Evolutionary conservation across 2,888 invertebrate genomes (phyloP).

Genomic region (Neoscelio sp.): DNA sequence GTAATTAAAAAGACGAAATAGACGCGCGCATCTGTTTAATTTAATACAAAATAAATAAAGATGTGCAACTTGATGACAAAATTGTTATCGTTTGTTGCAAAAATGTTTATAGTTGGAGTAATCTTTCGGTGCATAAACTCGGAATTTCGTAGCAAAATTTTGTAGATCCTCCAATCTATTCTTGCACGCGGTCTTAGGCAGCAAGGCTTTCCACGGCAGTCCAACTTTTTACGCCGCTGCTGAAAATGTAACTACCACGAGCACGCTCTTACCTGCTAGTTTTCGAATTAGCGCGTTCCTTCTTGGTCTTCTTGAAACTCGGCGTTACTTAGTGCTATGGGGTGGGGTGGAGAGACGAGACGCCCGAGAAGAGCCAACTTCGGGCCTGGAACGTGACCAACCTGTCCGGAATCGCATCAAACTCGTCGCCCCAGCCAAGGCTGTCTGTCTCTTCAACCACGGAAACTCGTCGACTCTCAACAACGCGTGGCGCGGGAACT

Average conservation of each 20-base stretch:
- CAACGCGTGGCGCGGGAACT: slow-evolving; percentile 41
- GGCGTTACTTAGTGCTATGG: slow-evolving; percentile 36
- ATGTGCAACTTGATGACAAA: slow-evolving; percentile 5
- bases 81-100: too few relatives aligned
- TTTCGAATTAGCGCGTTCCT: slow-evolving; percentile 76
- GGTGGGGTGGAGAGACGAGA: slow-evolving; percentile 48
- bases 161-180: slow-evolving; percentile 69
- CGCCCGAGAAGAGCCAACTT: slow-evolving; percentile 71
- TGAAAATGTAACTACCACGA: slow-evolving; percentile 55
- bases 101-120: slow-evolving; percentile 56
- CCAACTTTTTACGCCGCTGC: slow-evolving; percentile 51
- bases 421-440: slow-evolving; percentile 65
- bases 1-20: slow-evolving; percentile 34
- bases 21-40: slow-evolving; percentile 20
- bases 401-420: slow-evolving; percentile 75
- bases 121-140: too few relatives aligned
- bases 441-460: slow-evolving; percentile 61
- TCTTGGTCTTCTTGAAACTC: slow-evolving; percentile 72
- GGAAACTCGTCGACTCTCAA: slow-evolving; percentile 58
- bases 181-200: slow-evolving; percentile 49
- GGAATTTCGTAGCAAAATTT: slow-evolving; percentile 11
- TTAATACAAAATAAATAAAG: neutral
- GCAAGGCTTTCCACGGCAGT: too few relatives aligned
- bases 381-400: slow-evolving; percentile 74
- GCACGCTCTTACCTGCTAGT: slow-evolving; percentile 69